Evolutionary conservation across 2,888 invertebrate species (phyloP).

Genomic region (Spialia ferax): DNA sequence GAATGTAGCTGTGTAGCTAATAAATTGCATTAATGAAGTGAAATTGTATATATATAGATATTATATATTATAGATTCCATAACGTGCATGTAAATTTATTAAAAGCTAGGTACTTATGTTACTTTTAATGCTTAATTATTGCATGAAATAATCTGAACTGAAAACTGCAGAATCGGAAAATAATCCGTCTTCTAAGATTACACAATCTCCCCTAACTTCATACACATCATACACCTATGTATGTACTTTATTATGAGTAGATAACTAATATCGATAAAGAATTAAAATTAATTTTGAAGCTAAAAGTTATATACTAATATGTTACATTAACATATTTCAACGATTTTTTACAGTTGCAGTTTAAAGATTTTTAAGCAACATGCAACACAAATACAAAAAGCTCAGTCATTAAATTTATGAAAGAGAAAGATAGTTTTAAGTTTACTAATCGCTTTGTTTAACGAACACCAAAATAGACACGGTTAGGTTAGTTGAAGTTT

Average conservation of each 20-base stretch:
- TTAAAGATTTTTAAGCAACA: neutral
- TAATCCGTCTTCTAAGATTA: neutral
- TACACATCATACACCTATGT: too few relatives aligned
- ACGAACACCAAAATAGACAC: slow-evolving; percentile 5
- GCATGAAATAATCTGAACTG: neutral
- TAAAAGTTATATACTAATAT: too few relatives aligned
- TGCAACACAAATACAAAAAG: neutral
- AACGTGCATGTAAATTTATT: too few relatives aligned
- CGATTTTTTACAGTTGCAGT: neutral
- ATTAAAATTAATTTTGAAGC: too few relatives aligned
- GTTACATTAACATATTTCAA: too few relatives aligned
- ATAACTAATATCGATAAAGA: neutral
- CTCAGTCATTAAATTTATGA: neutral
- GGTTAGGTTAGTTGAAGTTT: slow-evolving; percentile 4
- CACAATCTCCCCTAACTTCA: neutral
- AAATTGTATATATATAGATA: too few relatives aligned
- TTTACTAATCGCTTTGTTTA: neutral
- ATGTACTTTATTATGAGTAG: too few relatives aligned
- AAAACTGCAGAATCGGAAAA: neutral
- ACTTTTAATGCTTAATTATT: neutral
- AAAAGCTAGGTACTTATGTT: too few relatives aligned
- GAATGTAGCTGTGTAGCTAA: too few relatives aligned
- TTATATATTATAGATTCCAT: neutral
- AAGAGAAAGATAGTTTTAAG: neutral
- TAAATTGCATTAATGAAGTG: too few relatives aligned